Base-by-base conservation (phyloP, 2,797 vertebrate species). In the Diplodus sargus region DNA sequence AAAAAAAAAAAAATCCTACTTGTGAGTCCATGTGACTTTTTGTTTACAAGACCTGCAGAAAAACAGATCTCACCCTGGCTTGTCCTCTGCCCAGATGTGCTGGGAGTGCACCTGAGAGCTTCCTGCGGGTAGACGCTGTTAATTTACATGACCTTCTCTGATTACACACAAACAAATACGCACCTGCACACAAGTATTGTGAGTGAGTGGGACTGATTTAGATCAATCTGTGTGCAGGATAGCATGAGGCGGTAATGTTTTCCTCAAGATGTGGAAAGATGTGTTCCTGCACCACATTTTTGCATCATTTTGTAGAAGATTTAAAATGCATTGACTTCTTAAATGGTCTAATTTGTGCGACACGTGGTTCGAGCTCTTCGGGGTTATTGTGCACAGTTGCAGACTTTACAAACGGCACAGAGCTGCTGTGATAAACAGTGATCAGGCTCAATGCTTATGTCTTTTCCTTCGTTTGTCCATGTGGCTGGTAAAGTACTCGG, bases 1-100 rank as follows among this genome's bases (percentile, higher is more conserved):
- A 52, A 69, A 76, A 63, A 28, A 2, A 4, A 81, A 83, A 28
- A 2, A 4, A 81, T 81, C 15, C 67, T 53, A 18, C 57, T 65
- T 47, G n/a, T 23, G n/a, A 53, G 56, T 65, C 71, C 58, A 45
- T 39, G 74, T 81, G 74, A 78, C 75, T 70, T 76, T 49, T 49
- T 51, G 57, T 48, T 60, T 58, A 76, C 39, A 25, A 25, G 45
- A 22, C 15, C 34, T 54, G 10, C 11, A 22, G 34, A 65, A 73
- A 70, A 66, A 60, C 66, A 42, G 20, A 63, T 59, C 39, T 85
- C 75, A 70, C 60, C 58, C 59, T 20, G 22, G 39, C 16, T 58
- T 51, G 72, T 80, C 80, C 77, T 84, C 83, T 84, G 74, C 14
- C 69, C 76, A 74, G 79, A 67, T 81, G 82, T 84, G 75, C 53